phyloP scores from a whole-genome alignment of 1,140 invertebrate genomes.

The Leptopilina boulardi region DNA sequence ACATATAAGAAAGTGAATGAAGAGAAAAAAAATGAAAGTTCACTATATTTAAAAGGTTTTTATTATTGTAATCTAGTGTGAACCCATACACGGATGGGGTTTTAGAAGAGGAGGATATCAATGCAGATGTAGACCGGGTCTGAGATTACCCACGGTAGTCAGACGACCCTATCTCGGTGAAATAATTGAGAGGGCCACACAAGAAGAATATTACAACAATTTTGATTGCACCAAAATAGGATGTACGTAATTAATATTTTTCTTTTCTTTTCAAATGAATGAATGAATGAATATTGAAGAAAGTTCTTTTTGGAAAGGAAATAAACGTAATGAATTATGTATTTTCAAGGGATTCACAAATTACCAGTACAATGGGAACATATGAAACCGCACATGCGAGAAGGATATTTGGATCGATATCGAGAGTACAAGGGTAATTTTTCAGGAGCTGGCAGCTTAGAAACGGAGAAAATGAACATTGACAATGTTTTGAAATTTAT shows the following conservation, averaged over 20 bases:
- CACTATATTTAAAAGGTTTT: background rate
- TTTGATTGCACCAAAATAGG: slow-evolving; percentile 95
- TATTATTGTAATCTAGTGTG: slow-evolving; percentile 83
- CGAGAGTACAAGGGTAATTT: slow-evolving; percentile 84
- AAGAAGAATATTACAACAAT: slow-evolving; percentile 93
- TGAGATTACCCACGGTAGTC: slow-evolving; percentile 89
- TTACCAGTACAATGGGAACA: slow-evolving; percentile 87
- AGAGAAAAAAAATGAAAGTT: slow-evolving; percentile 23
- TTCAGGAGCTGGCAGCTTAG: slow-evolving; percentile 79
- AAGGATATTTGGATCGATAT: slow-evolving; percentile 85
- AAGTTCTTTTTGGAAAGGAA: background rate
- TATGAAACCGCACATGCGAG: slow-evolving; percentile 81
- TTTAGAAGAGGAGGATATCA: slow-evolving; percentile 97
- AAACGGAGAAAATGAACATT: slow-evolving; percentile 83
- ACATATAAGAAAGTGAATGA: too few relatives aligned
- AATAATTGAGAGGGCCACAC: slow-evolving; percentile 93
- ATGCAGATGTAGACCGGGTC: slow-evolving; percentile 94
- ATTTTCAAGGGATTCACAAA: slow-evolving; percentile 85
- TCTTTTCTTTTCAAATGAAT: background rate
- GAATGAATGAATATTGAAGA: background rate
- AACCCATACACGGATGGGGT: slow-evolving; percentile 96
- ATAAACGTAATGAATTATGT: background rate
- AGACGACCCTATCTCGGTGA: slow-evolving; percentile 94
- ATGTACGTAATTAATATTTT: slow-evolving; percentile 82
- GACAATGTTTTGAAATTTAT: slow-evolving; percentile 88